Conservation (phyloP, 2,113 vertebrate genomes). For the Chaenocephalus aceratus region DNA sequence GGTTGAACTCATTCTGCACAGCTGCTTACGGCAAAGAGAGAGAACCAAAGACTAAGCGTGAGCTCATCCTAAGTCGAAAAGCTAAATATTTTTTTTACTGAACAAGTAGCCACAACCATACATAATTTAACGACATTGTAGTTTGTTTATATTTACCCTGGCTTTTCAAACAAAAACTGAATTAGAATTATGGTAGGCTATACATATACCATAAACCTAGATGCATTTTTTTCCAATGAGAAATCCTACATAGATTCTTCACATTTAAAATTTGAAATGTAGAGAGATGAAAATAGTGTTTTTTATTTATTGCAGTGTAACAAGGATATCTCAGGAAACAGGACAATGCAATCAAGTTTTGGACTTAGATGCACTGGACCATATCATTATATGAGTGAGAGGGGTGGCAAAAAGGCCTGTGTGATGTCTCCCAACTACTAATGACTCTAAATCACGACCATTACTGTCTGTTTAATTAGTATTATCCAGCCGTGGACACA, state of each 20-base stretch:
- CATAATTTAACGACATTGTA: neutral
- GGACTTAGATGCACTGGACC: conserved; percentile 35
- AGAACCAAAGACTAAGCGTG: neutral
- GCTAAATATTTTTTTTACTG: neutral
- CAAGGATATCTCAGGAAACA: conserved; percentile 5
- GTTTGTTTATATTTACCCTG: neutral
- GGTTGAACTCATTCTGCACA: conserved; percentile 26
- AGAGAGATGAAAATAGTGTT: neutral
- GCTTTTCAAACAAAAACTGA: neutral
- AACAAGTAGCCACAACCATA: no score
- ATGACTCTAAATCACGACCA: conserved; percentile 69
- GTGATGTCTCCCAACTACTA: conserved; percentile 62
- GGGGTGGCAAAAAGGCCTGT: conserved; percentile 60
- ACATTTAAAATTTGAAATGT: neutral
- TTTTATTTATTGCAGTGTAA: neutral
- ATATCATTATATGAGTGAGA: conserved; percentile 38
- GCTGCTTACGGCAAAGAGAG: neutral
- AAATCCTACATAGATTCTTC: no score
- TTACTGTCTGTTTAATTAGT: conserved; percentile 74
- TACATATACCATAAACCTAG: neutral
- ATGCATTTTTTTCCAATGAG: neutral
- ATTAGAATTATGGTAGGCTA: neutral
- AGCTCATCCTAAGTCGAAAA: neutral
- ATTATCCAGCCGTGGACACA: conserved; percentile 55
- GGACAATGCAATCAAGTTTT: conserved; percentile 30